Base-by-base conservation (phyloP, 2,797 vertebrate genomes). In the Sibirionetta formosa region DNA sequence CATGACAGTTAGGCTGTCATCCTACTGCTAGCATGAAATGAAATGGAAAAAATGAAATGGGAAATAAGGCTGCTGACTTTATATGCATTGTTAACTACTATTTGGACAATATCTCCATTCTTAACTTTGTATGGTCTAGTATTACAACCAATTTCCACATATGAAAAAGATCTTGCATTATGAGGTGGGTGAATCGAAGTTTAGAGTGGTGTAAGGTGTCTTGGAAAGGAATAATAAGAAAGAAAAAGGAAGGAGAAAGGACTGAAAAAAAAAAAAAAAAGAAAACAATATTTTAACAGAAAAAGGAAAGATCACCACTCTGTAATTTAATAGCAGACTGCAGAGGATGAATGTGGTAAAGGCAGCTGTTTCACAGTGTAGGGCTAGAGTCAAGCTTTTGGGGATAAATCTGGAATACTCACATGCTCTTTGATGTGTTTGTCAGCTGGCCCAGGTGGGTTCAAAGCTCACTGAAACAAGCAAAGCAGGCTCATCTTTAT, bases 101-200 rank as follows among this genome's bases (percentile, higher is more conserved):
- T 94, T 91, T 94, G 89, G 91, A 94, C 58, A 93, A 53, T 84
- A 64, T 90, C 20, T 71, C 50, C 36, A 54, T 94, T 79, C 70
- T 92, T 86, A 80, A 33, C 68, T 65, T 86, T 71, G 40, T 51
- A 53, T 35, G 61, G 40, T 70, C 44, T 77, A 61, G 36, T 54
- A 65, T 92, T 89, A 44, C 58, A 85, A 64, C 26, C n/a, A 36
- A 3, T 88, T 91, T 81, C 66, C 88, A 36, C 36, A 48, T 68
- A 44, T 5, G 61, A 33, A 82, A 72, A 82, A 84, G 26, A 64
- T 73, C 7, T 24, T 63, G 15, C 48, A n/a, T 92, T 79, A 77
- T 82, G 57, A 70, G 53, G n/a, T 56, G 68, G 72, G 40, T 56
- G 64, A 86, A 73, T 71, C 36, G 38, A 88, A 77, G 15, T 82